A percentile compares a stretch with the other conserved stretches of the same genome.
phyloP scores from a whole-genome alignment of 2,113 vertebrate species.

The Atrichornis clamosus region DNA sequence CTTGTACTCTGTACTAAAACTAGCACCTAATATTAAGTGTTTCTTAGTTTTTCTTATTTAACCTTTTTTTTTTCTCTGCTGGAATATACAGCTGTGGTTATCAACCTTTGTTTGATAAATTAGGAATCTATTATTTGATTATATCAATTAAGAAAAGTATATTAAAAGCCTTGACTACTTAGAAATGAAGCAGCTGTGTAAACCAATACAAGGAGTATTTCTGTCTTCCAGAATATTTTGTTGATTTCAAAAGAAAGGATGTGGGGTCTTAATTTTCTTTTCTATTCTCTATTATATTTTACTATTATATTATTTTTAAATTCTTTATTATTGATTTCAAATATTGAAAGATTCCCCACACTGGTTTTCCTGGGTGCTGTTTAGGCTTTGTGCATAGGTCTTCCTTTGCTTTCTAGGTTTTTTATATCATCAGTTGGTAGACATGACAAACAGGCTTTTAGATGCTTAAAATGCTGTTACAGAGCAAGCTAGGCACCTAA shows the following conservation, averaged over 20 bases:
- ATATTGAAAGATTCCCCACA: background rate
- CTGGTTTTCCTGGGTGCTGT: background rate
- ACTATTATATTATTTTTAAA: too few relatives aligned
- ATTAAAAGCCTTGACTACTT: background rate
- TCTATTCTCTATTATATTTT: background rate
- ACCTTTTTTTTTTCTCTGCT: background rate
- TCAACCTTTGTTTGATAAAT: background rate
- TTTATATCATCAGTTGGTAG: background rate
- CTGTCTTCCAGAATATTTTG: background rate
- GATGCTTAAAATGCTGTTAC: background rate
- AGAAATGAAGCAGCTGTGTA: background rate
- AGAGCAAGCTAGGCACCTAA: background rate
- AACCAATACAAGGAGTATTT: background rate
- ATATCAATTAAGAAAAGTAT: background rate
- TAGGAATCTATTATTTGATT: background rate
- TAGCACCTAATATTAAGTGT: background rate
- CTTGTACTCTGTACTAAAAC: background rate
- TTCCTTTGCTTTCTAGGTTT: background rate
- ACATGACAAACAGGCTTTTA: background rate
- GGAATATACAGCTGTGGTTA: background rate
- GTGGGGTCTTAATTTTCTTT: background rate
- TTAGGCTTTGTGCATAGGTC: background rate
- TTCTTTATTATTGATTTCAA: background rate
- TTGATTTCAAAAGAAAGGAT: background rate
- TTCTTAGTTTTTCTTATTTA: background rate